Evolutionary conservation across 2,888 invertebrate species (phyloP).

Genomic region (Ferdinandea cuprea): DNA sequence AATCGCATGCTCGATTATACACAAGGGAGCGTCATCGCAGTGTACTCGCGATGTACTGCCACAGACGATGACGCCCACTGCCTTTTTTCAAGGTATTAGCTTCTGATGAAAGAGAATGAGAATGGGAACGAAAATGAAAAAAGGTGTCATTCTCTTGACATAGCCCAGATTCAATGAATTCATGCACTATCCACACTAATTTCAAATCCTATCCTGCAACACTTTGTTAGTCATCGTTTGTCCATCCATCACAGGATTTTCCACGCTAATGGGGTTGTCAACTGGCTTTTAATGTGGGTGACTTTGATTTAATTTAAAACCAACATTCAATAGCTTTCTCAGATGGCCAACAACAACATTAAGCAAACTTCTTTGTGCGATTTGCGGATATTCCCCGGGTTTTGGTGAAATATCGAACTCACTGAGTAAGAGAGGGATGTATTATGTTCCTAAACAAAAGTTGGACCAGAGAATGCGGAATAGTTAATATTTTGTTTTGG

Average conservation of each 20-base stretch:
- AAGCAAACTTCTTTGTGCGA: no score
- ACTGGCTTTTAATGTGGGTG: constrained; percentile 33
- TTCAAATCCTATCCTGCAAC: constrained; percentile 8
- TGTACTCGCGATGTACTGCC: neutral
- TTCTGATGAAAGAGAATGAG: constrained; percentile 57
- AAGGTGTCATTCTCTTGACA: constrained; percentile 56
- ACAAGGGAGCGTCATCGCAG: constrained; percentile 12
- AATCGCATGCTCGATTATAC: constrained; percentile 54
- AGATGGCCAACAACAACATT: neutral
- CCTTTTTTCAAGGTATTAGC: constrained; percentile 18
- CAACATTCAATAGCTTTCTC: constrained; percentile 10
- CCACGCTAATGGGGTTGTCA: constrained; percentile 34
- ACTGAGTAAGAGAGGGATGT: no score
- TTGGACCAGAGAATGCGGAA: no score
- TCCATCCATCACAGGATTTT: constrained; percentile 24
- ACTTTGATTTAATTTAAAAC: constrained; percentile 17
- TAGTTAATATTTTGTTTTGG: no score
- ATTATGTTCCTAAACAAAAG: no score
- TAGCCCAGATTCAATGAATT: constrained; percentile 50
- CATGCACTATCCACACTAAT: constrained; percentile 21
- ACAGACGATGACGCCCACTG: constrained; percentile 18
- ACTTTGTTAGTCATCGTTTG: constrained; percentile 49
- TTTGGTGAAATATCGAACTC: no score
- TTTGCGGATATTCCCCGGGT: no score
- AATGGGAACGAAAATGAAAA: constrained; percentile 21